phyloP scores from a whole-genome alignment of 2,888 invertebrate species.

The Drosophila macrospina region DNA sequence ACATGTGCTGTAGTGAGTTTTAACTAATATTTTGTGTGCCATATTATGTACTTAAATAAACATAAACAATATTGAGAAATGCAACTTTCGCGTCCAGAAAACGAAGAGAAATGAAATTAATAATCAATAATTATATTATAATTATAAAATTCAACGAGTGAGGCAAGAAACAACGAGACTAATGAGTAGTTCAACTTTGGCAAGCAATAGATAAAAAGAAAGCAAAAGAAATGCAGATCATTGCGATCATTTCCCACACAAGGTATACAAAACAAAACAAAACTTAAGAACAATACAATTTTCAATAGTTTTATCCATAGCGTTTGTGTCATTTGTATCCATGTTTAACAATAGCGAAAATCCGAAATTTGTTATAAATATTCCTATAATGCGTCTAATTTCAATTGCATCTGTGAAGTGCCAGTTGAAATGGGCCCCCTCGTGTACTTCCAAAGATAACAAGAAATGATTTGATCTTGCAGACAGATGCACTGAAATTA shows the following conservation, averaged over 20 bases:
- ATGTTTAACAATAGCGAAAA: neutral
- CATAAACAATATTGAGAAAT: constrained; percentile 18
- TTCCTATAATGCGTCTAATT: constrained; percentile 40
- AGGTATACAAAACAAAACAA: constrained; percentile 13
- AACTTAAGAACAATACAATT: constrained; percentile 4
- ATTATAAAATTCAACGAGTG: constrained; percentile 44
- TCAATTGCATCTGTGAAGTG: constrained; percentile 28
- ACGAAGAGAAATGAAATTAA: constrained; percentile 1
- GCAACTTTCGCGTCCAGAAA: constrained; percentile 43
- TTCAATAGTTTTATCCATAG: constrained; percentile 2
- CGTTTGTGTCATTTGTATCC: constrained; percentile 39
- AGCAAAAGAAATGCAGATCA: constrained; percentile 41
- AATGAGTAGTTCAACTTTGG: constrained; percentile 36
- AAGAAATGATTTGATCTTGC: neutral
- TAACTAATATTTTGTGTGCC: constrained; percentile 73
- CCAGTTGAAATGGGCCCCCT: constrained; percentile 42
- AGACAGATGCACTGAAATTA: constrained; percentile 38
- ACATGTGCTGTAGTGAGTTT: constrained; percentile 78
- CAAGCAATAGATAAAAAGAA: constrained; percentile 27
- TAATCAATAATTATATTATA: constrained; percentile 2
- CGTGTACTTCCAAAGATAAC: constrained; percentile 1
- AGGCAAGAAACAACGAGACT: constrained; percentile 66
- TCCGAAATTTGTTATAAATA: constrained; percentile 10
- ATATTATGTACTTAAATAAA: constrained; percentile 50
- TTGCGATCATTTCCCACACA: constrained; percentile 25